phyloP scores from a whole-genome alignment of 2,113 vertebrate genomes.

The Sinocyclocheilus rhinocerous region DNA sequence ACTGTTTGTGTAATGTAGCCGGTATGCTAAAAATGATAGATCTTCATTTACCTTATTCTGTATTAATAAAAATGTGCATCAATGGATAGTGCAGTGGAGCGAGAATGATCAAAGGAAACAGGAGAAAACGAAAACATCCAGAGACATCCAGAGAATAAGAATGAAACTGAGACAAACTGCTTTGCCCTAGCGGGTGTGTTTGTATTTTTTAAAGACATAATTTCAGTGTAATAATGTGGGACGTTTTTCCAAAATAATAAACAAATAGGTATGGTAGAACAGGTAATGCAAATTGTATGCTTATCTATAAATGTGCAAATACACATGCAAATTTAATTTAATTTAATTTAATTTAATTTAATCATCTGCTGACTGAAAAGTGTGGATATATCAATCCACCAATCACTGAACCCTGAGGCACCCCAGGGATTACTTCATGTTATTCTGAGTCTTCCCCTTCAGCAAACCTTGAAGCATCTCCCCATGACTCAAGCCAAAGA shows the following conservation, averaged over 20 bases:
- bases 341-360: not conserved
- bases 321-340: not conserved
- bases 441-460: not conserved
- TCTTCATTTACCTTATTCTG: not conserved
- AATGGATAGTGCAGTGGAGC: not conserved
- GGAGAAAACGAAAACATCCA: not conserved
- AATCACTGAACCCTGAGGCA: not conserved
- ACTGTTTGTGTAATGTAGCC: not conserved
- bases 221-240: not conserved
- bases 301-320: too few relatives aligned
- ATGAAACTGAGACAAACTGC: not conserved
- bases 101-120: not conserved
- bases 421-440: not conserved
- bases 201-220: not conserved
- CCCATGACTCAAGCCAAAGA: not conserved
- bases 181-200: not conserved
- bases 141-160: not conserved
- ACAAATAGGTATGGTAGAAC: too few relatives aligned
- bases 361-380: not conserved
- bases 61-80: slow-evolving; percentile 46
- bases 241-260: not conserved
- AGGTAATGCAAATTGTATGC: too few relatives aligned
- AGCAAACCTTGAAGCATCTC: not conserved
- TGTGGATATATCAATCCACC: not conserved
- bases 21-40: not conserved